Base-by-base conservation (phyloP, 2,797 vertebrate genomes). In the Melanotaenia maccullochi region DNA sequence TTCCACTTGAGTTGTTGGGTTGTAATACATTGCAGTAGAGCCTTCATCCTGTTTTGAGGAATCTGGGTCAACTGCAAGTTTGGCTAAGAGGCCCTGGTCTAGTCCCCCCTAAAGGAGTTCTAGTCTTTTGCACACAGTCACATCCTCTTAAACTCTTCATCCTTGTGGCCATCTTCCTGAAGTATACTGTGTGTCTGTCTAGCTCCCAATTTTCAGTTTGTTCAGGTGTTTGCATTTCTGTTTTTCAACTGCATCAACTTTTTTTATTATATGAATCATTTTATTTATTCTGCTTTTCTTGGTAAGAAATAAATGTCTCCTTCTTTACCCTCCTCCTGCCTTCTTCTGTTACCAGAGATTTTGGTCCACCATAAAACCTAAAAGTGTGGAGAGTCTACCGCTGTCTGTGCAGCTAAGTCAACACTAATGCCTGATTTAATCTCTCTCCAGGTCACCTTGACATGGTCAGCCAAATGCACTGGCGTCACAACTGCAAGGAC, bases 391-490 rank as follows among this genome's bases (percentile, higher is more conserved):
- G 8, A 65, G 28, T 47, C 20, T 30, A 58, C 64, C 42, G 13
- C 49, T 40, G 51, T 30, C 2, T 55, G 54, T 33, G 30, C 22
- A 44, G 49, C 59, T 68, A 20, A 28, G 52, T 28, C 25, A 54
- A 44, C 22, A 0, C 38, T 24, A 32, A 13, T 1, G 22, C 36
- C 57, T 33, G 7, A 40, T 68, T 40, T 25, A 32, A 36, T 71
- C 6, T 47, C 58, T 79, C 64, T 79, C 28, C 1, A 16, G 67
- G 85, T 90, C 72, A 85, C 75, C 25, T 74, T 87, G 85, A 89
- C 82, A 79, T 20, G 3, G 16, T 52, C 24, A 42, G 7, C 3
- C 44, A 56, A 76, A 62, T 2, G 32, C 24, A 54, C 22, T 44
- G 62, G 30, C 40, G 9, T 54, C 81, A 70, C 44, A 76, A 13